Evolutionary conservation across 92 coral and sea anemone genomes (phyloP), one percentile per base, ranked within the genome.

Genomic region (Siderastrea siderea): DNA sequence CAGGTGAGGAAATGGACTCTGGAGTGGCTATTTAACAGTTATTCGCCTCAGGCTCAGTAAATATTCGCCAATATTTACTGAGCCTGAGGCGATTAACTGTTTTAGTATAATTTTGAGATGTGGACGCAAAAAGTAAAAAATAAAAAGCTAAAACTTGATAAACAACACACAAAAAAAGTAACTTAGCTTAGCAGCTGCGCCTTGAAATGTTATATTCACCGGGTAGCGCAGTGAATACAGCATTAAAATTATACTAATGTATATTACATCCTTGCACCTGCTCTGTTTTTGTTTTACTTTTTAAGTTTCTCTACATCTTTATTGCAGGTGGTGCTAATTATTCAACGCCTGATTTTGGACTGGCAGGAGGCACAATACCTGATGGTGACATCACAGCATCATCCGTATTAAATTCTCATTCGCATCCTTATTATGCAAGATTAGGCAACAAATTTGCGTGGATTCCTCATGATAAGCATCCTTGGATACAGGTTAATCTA

Each of bases 401-500:
- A 12, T 74, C 93, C 11, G 52, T 12, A 2, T 19, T 74, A 12
- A 73, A 88, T 58, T 68, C 87, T 3, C 75, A 81, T 44, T 91
- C 92, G 54, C 14, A 7, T 12, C 88, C 95, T 9, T 16, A n/a
- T 49, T 58, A 92, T 65, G 98, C 94, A 75, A 75, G 96, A 77
- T 60, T 95, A 38, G 47, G 65, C 3, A 67, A 71, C 12, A 53
- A 14, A 2, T 91, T 85, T 15, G 93, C 95, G 46, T 95, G 98
- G 98, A 68, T 77, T 62, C 74, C 98, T 50, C 51, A 47, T 1
- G 94, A 92, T 67, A 61, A 45, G 10, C 43, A 73, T 46, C 96
- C 94, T 26, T 93, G 90, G 94, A 88, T 95, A 19, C 94, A 88
- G 61, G 96, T 95, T 5, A 89, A 95, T 66, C 81, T 95, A 19